A percentile compares a stretch with the other conserved stretches of the same genome.
phyloP scores from a whole-genome alignment of 2,888 invertebrate species.

The Erebia ligea region DNA sequence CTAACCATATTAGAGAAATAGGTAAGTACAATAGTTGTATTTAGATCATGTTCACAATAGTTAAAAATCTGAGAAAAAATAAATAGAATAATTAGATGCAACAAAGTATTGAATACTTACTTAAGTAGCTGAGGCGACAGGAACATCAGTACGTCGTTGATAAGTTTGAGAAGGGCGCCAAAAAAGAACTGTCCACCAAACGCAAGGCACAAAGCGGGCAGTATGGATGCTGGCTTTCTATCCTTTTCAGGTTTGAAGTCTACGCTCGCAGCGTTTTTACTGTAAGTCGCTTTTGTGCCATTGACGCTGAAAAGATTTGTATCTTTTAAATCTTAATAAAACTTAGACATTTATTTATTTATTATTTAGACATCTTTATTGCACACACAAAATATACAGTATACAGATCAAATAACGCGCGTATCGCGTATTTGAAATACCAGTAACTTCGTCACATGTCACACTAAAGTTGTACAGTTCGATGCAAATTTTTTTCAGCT shows the following conservation, averaged over 20 bases:
- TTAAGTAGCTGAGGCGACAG: conserved; percentile 94
- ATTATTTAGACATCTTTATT: too few species aligned
- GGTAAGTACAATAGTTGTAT: not conserved
- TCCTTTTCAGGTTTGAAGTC: conserved; percentile 87
- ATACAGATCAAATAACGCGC: too few species aligned
- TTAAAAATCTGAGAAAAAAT: not conserved
- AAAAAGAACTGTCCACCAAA: conserved; percentile 94
- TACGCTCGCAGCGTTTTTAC: conserved; percentile 87
- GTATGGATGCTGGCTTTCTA: conserved; percentile 90
- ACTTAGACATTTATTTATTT: too few species aligned
- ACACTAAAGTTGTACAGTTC: too few species aligned
- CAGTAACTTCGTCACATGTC: too few species aligned
- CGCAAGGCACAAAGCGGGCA: conserved; percentile 92
- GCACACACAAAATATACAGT: too few species aligned
- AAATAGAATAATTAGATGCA: not conserved
- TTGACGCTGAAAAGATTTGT: conserved; percentile 52
- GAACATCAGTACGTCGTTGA: conserved; percentile 93
- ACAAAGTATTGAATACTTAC: conserved; percentile 74
- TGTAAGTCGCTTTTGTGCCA: conserved; percentile 85
- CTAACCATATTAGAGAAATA: too few species aligned
- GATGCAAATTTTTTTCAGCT: too few species aligned
- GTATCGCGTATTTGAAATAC: too few species aligned
- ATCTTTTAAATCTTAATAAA: too few species aligned
- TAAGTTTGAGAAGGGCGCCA: conserved; percentile 91
- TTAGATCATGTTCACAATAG: not conserved